Evolutionary conservation across 1,140 invertebrate species (phyloP), one percentile per base, ranked within the genome.

Genomic region (Cyrtorhinus lividipennis): DNA sequence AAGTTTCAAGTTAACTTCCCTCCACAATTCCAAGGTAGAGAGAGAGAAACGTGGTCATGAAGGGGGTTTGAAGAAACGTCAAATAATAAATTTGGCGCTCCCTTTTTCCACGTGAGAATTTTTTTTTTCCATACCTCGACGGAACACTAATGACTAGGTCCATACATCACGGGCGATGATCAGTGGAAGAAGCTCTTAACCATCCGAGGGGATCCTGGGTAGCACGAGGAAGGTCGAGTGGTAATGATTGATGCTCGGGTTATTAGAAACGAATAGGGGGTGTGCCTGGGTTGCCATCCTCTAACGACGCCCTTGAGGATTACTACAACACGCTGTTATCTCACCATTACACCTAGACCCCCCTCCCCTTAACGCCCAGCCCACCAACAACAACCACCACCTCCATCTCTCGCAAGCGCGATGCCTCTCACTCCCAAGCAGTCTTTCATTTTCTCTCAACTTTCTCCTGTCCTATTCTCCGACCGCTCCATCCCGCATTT

Each of bases 221-320:
- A 22, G 48, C 10, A 13, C 18, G 48, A 53, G 48, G n/a, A n/a
- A n/a, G n/a, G n/a, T n/a, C n/a, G n/a, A 53, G 12, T 53, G 12
- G 48, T 53, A 53, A 53, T 53, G 48, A 53, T 53, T 53, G 48
- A 53, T 53, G 48, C 48, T 20, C 10, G 48, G 48, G 48, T 53
- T 53, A 53, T 53, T 53, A 53, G 48, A 53, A 53, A 53, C 48
- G 48, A 22, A 53, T 53, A 53, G 48, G 48, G 48, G n/a, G n/a
- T n/a, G n/a, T n/a, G n/a, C n/a, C n/a, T n/a, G n/a, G n/a, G 48
- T 53, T 53, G 48, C 48, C 48, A 15, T 22, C 48, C 20, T 53
- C 48, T 53, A 53, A 53, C 48, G 48, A 53, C 48, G 20, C 48
- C 48, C 48, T 22, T 53, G 48, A 53, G 48, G 48, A 12, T 53